Base-by-base conservation (phyloP, 2,888 invertebrate species). In the Tachina grossa region DNA sequence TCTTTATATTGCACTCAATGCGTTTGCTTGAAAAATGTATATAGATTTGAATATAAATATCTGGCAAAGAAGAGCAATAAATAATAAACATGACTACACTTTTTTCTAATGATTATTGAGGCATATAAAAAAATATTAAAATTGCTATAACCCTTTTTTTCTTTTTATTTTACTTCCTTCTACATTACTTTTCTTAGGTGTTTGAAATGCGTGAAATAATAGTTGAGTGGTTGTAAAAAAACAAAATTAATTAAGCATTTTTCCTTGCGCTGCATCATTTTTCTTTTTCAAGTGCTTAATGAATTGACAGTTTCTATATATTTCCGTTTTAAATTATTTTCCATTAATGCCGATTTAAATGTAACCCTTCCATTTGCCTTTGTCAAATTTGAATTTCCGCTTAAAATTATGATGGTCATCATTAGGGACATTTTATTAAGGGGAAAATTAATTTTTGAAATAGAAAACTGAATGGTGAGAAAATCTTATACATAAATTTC, bases 251-350 rank as follows among this genome's bases (percentile, higher is more conserved):
- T 74, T 47, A 45, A 55, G 45, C 63, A 31, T 6, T 51, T 53
- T 74, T 31, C 31, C 31, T 16, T 80, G 51, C 31, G 31, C 49
- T 63, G 65, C n/a, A 55, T 49, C 51, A 65, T 69, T 76, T 55
- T 69, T 75, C 10, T 19, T 43, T 41, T 55, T 82, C 76, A 76
- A 76, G 55, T 82, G 69, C 22, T 45, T 61, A 82, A 82, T 82
- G 63, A 82, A 82, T 82, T 82, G 82, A 71, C 66, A 83, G 65
- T 83, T 77, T 77, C 6, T 59, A 22, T 65, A 9, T 31, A 72
- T 49, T 83, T 83, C 83, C 83, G 57, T 65, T 72, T 76, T 71
- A 75, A 31, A 55, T 53, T 61, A 22, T 75, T 68, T 69, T 43
- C 22, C 22, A 16, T 22, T 47, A 63, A 11, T 16, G 53, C 31